Base-by-base conservation (phyloP, 1,140 invertebrate species). In the Copidosoma floridanum region DNA sequence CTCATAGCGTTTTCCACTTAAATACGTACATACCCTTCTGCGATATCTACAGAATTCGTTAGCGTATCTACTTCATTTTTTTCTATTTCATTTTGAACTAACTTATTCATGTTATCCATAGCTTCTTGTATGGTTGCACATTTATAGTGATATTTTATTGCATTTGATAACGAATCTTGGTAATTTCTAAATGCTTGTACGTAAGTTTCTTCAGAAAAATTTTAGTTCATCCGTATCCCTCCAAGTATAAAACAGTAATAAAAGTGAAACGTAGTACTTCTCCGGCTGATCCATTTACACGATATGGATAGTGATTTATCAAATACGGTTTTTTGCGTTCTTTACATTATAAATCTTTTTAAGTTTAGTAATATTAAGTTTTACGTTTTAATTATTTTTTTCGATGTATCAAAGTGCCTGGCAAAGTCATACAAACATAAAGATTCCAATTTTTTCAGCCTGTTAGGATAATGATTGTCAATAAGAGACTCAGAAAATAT, bases 401-500 rank as follows among this genome's bases (percentile, higher is more conserved):
- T 62, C 1, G 40, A 47, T 10, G 69, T 32, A 44, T 65, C 61
- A 50, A 59, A 67, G 55, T 46, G 65, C 53, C 44, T 58, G 11
- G 56, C 64, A 63, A 66, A 69, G 43, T 68, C 67, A 50, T 65
- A 68, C 11, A 64, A 63, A 54, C 51, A 57, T 2, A 57, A 41
- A 38, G 43, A 41, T 61, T 70, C 63, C 26, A 71, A 55, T 56
- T 71, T 52, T 37, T 35, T 10, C 23, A 68, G 67, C 37, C 70
- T 40, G 20, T 62, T 41, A 0, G 70, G 68, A 63, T 72, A 73
- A 54, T 63, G 58, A 57, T 66, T 51, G 54, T 72, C 68, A 35
- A 70, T 48, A 20, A 68, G 41, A 20, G 55, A 63, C 4, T 55
- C 41, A 64, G 14, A 68, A 54, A 68, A 71, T 23, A 73, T 67